Conservation (phyloP, 2,888 invertebrate species). For the Tenthredo notha region DNA sequence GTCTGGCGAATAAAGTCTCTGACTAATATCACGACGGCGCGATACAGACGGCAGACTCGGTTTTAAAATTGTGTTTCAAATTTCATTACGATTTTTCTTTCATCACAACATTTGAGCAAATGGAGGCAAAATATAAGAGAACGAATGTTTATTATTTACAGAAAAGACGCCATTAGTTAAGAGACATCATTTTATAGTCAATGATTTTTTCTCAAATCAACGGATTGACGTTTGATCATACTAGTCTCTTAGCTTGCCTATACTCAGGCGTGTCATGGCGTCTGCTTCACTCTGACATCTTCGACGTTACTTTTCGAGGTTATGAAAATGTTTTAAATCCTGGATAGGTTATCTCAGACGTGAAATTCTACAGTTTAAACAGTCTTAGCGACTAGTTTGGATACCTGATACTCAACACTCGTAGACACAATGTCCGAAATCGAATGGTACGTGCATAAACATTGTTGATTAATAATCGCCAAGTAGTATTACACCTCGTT, state of each 20-base stretch:
- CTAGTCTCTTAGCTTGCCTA: neutral
- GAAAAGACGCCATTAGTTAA: neutral
- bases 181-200: neutral
- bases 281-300: neutral
- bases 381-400: neutral
- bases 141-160: neutral
- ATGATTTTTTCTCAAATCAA: neutral
- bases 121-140: neutral
- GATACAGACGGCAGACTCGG: slow-evolving; percentile 14
- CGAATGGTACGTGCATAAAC: slow-evolving; percentile 66
- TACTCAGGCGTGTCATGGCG: neutral
- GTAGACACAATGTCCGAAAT: slow-evolving; percentile 65
- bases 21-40: neutral
- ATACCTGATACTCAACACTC: neutral
- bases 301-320: slow-evolving; percentile 14
- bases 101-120: too few relatives aligned
- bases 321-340: slow-evolving; percentile 20
- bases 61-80: neutral
- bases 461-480: neutral
- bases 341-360: neutral
- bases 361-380: neutral
- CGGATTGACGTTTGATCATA: neutral
- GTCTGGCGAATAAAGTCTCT: neutral
- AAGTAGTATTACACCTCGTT: neutral
- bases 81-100: too few relatives aligned